Conservation (phyloP, 2,797 vertebrate genomes). For the Gallinago stenura region DNA sequence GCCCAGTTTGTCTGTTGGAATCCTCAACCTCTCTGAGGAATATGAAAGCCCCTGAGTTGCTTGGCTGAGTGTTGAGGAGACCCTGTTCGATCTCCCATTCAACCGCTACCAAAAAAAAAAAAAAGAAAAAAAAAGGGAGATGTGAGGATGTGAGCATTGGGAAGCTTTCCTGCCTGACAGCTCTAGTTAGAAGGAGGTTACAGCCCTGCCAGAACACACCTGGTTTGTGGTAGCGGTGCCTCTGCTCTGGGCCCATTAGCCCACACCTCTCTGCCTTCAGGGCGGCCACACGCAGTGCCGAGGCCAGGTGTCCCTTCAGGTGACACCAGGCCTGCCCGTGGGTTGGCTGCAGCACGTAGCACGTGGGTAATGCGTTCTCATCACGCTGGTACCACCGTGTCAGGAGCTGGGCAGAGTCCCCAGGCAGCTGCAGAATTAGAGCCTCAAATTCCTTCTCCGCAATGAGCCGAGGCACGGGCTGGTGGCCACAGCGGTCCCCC, state of each 20-base stretch:
- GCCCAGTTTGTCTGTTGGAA: slow-evolving; percentile 63
- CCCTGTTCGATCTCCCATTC: slow-evolving; percentile 83
- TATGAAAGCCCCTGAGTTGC: slow-evolving; percentile 61
- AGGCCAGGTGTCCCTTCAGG: slow-evolving; percentile 75
- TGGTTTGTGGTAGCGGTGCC: slow-evolving; percentile 80
- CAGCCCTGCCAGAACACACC: slow-evolving; percentile 66
- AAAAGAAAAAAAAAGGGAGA: not conserved
- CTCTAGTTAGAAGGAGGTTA: not conserved
- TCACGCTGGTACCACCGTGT: slow-evolving; percentile 81
- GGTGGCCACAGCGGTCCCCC: slow-evolving; percentile 83
- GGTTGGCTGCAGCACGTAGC: slow-evolving; percentile 81
- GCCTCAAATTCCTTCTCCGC: slow-evolving; percentile 81
- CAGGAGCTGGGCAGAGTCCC: slow-evolving; percentile 76
- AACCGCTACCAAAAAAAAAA: slow-evolving; percentile 65
- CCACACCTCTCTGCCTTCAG: slow-evolving; percentile 74
- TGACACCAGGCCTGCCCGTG: slow-evolving; percentile 55
- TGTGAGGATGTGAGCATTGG: not conserved
- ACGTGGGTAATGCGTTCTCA: slow-evolving; percentile 80
- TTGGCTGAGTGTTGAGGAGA: slow-evolving; percentile 55
- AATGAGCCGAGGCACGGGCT: slow-evolving; percentile 77
- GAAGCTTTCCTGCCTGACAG: not conserved
- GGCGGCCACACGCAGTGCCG: slow-evolving; percentile 76
- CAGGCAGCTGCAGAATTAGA: slow-evolving; percentile 76
- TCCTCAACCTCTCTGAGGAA: slow-evolving; percentile 82
- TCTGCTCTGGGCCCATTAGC: slow-evolving; percentile 77